Evolutionary conservation across 1,140 invertebrate genomes (phyloP), one percentile per base, ranked within the genome.

Genomic region (Diabrotica undecimpunctata): DNA sequence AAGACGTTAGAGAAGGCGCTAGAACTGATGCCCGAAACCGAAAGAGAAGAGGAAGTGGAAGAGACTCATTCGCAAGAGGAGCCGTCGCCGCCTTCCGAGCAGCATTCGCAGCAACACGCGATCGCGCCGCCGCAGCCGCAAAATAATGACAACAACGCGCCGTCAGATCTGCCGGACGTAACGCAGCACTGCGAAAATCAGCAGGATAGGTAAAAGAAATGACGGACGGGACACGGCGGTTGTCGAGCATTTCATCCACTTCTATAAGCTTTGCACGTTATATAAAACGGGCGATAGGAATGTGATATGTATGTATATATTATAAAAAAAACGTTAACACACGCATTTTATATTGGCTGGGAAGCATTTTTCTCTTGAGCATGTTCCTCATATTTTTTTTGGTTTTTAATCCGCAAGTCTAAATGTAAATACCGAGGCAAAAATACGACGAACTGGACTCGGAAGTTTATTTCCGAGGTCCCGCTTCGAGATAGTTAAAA

Each of bases 1-100:
- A 91, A 94, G 75, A 96, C 92, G 0, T 82, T 97, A 50, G 90
- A 95, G 68, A 87, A 89, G 76, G 93, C 94, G 3, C 86, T 86
- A 61, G 91, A 93, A 76, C 80, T 95, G 3, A 91, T 90, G 74
- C 90, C 91, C 6, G 90, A 93, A 70, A 88, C 90, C 71, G 90
- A 91, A 77, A 80, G 76, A 35, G 71, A 74, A 13, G 71, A 74
- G 35, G 74, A 75, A 10, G 74, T 73, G 25, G 77, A 78, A 66
- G 77, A 77, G 57, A 72, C 75, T 10, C 72, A 75, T 54, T 72
- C 71, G 10, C 75, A 77, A 53, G 75, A 77, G 52, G 51, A 25
- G 13, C 14, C 52, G 10, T 37, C 14, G 6, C 52, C 50, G 6
- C n/a, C n/a, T 5, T 25, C 25, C 12, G 64, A 65, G 9, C 41